Conservation (phyloP, 1,140 invertebrate species). For the Heliconius melpomene region DNA sequence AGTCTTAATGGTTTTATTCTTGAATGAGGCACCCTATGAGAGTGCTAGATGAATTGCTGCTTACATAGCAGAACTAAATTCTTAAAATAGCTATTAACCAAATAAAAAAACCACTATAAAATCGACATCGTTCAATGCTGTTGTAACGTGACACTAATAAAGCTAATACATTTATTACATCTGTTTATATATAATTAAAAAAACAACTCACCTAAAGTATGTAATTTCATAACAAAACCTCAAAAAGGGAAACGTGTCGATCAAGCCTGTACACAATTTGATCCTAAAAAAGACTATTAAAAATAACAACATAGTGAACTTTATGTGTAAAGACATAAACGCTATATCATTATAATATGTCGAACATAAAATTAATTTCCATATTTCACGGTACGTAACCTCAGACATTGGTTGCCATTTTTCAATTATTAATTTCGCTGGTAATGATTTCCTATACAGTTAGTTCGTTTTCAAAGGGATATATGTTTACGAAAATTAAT, state of each 20-base stretch:
- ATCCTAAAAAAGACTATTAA: not conserved
- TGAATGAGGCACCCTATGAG: no score
- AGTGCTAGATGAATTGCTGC: no score
- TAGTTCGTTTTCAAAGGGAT: slow-evolving; percentile 4
- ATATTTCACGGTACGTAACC: slow-evolving; percentile 51
- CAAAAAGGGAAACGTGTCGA: slow-evolving; percentile 14
- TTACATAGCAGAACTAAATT: no score
- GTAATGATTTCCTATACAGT: slow-evolving; percentile 56
- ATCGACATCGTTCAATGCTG: not conserved
- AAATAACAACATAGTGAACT: not conserved
- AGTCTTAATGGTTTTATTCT: no score
- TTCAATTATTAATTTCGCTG: slow-evolving; percentile 55
- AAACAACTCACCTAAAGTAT: slow-evolving; percentile 1
- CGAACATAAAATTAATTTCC: slow-evolving; percentile 22
- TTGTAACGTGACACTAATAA: not conserved
- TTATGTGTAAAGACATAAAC: not conserved
- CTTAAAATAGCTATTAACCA: no score
- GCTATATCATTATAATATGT: not conserved
- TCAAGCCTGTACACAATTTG: not conserved
- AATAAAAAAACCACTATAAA: not conserved
- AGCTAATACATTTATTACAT: not conserved
- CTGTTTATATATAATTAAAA: slow-evolving; percentile 3
- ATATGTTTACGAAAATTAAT: slow-evolving; percentile 35
- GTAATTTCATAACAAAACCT: slow-evolving; percentile 9
- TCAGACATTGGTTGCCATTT: slow-evolving; percentile 50